phyloP scores from a whole-genome alignment of 2,113 vertebrate species.

The Xenopus borealis region DNA sequence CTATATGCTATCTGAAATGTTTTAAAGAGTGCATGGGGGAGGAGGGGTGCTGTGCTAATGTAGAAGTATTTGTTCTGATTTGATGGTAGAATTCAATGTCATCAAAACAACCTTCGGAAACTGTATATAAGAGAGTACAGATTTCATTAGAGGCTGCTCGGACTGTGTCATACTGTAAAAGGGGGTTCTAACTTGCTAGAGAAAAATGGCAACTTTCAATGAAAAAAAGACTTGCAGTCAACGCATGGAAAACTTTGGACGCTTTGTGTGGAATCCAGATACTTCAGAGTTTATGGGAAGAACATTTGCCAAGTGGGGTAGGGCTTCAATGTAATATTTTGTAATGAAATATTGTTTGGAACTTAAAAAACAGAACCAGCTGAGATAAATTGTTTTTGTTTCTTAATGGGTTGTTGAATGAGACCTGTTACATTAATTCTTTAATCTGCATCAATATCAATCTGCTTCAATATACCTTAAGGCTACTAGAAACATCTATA shows the following conservation, averaged over 20 bases:
- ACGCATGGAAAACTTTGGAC: conserved; percentile 84
- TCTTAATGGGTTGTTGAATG: too few relatives aligned
- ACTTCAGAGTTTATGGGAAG: conserved; percentile 82
- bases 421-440: too few relatives aligned
- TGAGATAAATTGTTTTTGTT: too few relatives aligned
- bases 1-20: conserved; percentile 48
- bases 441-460: too few relatives aligned
- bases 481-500: too few relatives aligned
- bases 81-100: conserved; percentile 42
- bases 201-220: conserved; percentile 81
- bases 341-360: not conserved
- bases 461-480: too few relatives aligned
- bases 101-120: conserved; percentile 54
- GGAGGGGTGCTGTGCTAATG: conserved; percentile 35
- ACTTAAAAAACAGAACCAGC: not conserved
- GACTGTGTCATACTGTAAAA: not conserved
- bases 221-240: conserved; percentile 87
- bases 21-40: conserved; percentile 32
- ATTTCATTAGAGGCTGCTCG: not conserved
- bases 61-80: conserved; percentile 38
- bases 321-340: conserved; percentile 43
- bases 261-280: conserved; percentile 86
- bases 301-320: conserved; percentile 83
- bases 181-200: not conserved
- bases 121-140: conserved; percentile 61